Percentiles rank a stretch among this genome's conserved stretches.
Evolutionary conservation across 2,113 vertebrate genomes (phyloP).

Genomic region (Charadrius vociferus): DNA sequence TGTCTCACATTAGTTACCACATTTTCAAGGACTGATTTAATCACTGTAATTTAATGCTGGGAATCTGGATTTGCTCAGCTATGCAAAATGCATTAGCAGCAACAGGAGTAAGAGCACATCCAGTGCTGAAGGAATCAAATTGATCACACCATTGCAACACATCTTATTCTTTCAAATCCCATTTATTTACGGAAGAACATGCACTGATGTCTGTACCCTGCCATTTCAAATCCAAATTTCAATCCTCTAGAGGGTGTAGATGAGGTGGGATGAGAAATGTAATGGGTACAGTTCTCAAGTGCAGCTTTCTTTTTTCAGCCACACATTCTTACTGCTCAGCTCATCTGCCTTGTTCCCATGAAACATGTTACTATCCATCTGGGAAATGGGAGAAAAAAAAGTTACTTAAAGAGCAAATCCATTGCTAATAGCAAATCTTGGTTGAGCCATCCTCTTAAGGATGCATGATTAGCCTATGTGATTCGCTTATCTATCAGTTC

Average conservation of each 20-base stretch:
- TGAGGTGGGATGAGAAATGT: background rate
- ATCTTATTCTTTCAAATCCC: background rate
- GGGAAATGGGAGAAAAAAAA: background rate
- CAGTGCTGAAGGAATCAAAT: background rate
- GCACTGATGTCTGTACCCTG: background rate
- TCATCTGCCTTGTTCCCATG: background rate
- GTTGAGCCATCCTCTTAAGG: background rate
- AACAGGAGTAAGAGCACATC: background rate
- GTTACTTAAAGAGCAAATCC: constrained; percentile 17
- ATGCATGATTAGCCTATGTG: background rate
- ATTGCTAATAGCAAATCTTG: background rate
- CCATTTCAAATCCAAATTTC: background rate
- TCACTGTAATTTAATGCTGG: background rate
- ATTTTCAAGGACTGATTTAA: constrained; percentile 16
- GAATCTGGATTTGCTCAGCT: constrained; percentile 12
- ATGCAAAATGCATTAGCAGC: constrained; percentile 37
- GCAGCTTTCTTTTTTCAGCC: background rate
- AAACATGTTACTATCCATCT: background rate
- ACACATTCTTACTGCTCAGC: background rate
- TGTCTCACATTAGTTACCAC: constrained; percentile 42
- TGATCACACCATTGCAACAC: background rate
- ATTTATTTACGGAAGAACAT: background rate
- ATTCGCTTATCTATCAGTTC: background rate
- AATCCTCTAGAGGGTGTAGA: background rate
- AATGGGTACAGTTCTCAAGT: background rate